Percentiles rank a stretch among this genome's conserved stretches.
Evolutionary conservation across 2,797 vertebrate genomes (phyloP).

Genomic region (Bradypus variegatus): DNA sequence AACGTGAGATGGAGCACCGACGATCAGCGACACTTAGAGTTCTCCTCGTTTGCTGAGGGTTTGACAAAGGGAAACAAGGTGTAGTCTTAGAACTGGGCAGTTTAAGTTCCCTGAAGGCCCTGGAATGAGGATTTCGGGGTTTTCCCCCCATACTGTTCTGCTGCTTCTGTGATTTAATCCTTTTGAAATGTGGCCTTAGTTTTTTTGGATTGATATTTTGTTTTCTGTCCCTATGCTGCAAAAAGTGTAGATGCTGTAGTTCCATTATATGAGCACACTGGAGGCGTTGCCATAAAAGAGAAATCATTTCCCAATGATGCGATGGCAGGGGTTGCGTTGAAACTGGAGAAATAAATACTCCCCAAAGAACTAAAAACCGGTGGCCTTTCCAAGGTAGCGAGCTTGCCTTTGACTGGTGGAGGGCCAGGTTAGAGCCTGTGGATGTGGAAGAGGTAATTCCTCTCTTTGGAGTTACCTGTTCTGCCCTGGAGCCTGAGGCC

Average conservation of each 20-base stretch:
- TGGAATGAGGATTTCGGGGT: too few species aligned
- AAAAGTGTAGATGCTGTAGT: neutral
- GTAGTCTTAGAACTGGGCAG: neutral
- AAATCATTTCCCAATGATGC: neutral
- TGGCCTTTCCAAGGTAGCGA: neutral
- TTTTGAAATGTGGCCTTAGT: neutral
- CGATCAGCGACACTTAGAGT: neutral
- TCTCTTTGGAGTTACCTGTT: neutral
- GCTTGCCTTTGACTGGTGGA: neutral
- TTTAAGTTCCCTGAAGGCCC: neutral
- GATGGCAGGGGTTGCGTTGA: neutral
- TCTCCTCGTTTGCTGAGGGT: neutral
- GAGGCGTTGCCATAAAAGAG: neutral
- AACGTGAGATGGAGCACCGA: neutral
- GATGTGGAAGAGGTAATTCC: neutral
- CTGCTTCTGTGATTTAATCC: too few species aligned
- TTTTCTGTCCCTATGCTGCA: neutral
- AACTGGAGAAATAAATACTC: accelerated
- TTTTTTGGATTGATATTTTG: too few species aligned
- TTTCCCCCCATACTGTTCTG: neutral
- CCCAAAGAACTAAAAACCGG: neutral
- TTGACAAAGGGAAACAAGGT: neutral
- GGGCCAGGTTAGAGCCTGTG: neutral
- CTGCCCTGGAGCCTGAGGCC: neutral
- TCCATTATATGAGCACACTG: neutral